These are phyloP conservation scores for Eupithecia subumbrata DNA, from an alignment of 2,888 invertebrate species.

Conservation along the genomic window DNA sequence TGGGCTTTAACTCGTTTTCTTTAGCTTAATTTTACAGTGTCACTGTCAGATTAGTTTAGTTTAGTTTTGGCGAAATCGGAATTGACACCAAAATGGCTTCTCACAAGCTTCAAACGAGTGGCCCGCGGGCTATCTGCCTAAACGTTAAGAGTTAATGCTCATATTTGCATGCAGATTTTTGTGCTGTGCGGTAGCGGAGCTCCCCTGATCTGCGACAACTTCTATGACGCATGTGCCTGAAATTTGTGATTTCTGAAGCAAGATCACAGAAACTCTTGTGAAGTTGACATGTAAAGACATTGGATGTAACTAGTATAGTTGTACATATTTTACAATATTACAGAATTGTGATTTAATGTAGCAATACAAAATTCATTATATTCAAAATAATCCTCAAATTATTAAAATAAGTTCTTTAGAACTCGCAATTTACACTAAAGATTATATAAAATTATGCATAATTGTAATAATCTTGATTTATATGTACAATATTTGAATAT, in stretches of 20 bases:
- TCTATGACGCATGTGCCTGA: not conserved
- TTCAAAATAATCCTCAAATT: not conserved
- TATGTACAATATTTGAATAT: not conserved
- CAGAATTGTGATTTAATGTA: conserved; percentile 5
- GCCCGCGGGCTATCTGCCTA: not conserved
- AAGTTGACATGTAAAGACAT: not conserved
- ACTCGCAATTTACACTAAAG: not conserved
- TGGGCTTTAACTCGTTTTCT: not conserved
- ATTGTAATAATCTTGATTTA: not conserved
- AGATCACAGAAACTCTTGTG: not conserved
- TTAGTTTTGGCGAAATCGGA: too few species aligned
- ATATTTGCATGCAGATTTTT: not conserved
- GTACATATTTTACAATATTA: conserved; percentile 7
- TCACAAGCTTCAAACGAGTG: not conserved
- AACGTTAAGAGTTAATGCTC: not conserved
- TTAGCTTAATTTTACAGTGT: too few species aligned
- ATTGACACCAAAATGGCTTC: not conserved
- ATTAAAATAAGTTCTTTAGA: conserved; percentile 3
- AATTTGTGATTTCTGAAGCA: not conserved
- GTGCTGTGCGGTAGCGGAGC: not conserved
- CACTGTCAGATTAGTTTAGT: too few species aligned
- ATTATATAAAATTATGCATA: not conserved
- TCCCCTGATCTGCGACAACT: not conserved
- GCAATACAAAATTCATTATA: not conserved
- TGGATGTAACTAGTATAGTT: not conserved